These are phyloP conservation scores for Premnoplex brunnescens DNA, from an alignment of 2,797 vertebrate species.

Conservation along the genomic window DNA sequence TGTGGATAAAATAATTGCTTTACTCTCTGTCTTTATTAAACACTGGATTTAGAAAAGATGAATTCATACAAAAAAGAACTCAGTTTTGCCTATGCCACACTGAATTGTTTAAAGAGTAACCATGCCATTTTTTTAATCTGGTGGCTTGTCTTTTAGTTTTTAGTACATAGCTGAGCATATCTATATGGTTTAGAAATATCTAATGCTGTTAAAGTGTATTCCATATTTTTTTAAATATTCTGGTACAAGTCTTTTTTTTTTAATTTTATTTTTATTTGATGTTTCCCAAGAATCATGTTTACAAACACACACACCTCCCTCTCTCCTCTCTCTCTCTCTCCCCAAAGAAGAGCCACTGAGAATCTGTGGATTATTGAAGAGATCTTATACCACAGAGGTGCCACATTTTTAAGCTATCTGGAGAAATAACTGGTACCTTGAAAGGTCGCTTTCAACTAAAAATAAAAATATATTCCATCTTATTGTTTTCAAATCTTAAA, in stretches of 20 bases:
- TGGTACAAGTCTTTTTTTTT: background rate
- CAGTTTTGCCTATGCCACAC: background rate
- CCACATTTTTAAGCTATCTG: background rate
- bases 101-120: background rate
- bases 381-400: background rate
- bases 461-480: background rate
- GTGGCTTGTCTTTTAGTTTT: background rate
- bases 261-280: background rate
- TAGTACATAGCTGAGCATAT: background rate
- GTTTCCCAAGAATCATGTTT: background rate
- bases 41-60: background rate
- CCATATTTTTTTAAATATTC: background rate
- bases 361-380: background rate
- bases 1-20: conserved; percentile 52
- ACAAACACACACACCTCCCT: background rate
- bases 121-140: background rate
- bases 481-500: background rate
- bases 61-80: background rate
- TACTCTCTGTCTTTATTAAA: conserved; percentile 41
- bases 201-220: background rate
- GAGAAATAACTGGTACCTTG: background rate
- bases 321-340: too few relatives aligned
- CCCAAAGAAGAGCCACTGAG: background rate
- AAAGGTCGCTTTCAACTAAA: conserved; percentile 16
- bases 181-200: background rate